Evolutionary conservation across 2,888 invertebrate genomes (phyloP).

Genomic region (Atherix ibis): DNA sequence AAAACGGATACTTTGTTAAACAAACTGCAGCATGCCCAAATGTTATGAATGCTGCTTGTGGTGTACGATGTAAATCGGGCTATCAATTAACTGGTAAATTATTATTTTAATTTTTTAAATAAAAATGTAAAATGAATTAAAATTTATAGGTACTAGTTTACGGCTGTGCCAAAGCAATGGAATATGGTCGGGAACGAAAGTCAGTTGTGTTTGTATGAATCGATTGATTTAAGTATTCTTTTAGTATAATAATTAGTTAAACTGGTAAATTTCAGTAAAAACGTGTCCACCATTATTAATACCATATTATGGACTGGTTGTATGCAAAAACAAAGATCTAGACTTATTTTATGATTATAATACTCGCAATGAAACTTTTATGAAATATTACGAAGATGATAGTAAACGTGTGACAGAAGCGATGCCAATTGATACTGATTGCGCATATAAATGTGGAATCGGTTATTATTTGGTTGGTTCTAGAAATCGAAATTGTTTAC

Average conservation of each 20-base stretch:
- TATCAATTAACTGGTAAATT: slow-evolving; percentile 37
- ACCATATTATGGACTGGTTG: slow-evolving; percentile 41
- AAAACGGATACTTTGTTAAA: slow-evolving; percentile 51
- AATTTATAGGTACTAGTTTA: slow-evolving; percentile 32
- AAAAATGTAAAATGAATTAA: too few species aligned
- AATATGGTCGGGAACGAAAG: slow-evolving; percentile 47
- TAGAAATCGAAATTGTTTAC: slow-evolving; percentile 44
- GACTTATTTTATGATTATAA: slow-evolving; percentile 16
- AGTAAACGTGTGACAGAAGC: slow-evolving; percentile 15
- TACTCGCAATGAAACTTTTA: slow-evolving; percentile 17
- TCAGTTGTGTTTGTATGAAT: slow-evolving; percentile 42
- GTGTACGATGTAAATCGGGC: slow-evolving; percentile 48
- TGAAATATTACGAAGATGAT: slow-evolving; percentile 14
- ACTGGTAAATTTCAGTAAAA: slow-evolving; percentile 39
- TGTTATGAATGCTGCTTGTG: slow-evolving; percentile 54
- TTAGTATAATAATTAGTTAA: slow-evolving; percentile 3
- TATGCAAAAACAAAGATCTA: slow-evolving; percentile 34
- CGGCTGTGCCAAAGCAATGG: slow-evolving; percentile 47
- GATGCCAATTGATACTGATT: slow-evolving; percentile 45
- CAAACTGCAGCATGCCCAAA: slow-evolving; percentile 39
- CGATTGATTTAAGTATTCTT: slow-evolving; percentile 2
- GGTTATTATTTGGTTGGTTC: slow-evolving; percentile 49
- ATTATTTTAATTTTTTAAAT: too few species aligned
- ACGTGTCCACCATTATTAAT: slow-evolving; percentile 40
- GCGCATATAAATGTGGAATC: slow-evolving; percentile 44